These are phyloP conservation scores for Crossaster papposus DNA, from an alignment of 53 echinoderm and acorn worm species.

Conservation along the genomic window DNA sequence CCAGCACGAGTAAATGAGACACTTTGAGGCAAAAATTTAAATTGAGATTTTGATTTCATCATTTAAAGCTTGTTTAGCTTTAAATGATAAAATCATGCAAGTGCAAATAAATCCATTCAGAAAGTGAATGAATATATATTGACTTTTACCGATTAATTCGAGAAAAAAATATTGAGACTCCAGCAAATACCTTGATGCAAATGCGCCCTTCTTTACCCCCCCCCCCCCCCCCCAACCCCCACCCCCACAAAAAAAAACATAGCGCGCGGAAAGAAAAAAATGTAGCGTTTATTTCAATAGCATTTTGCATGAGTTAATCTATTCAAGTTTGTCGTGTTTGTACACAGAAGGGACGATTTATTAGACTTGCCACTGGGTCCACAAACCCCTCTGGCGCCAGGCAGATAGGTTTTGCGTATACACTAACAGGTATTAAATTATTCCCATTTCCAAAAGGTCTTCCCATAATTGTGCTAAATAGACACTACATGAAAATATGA, in stretches of 20 bases:
- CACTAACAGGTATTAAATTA: constrained; percentile 46
- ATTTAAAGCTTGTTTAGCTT: no score
- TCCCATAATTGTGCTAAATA: constrained; percentile 45
- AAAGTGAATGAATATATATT: background rate
- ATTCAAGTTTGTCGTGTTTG: constrained; percentile 26
- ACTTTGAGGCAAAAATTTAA: no score
- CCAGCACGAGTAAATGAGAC: no score
- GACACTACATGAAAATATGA: background rate
- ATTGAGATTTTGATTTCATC: no score
- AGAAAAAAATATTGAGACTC: background rate
- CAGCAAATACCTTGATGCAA: background rate
- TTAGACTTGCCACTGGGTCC: constrained; percentile 17
- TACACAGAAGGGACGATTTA: constrained; percentile 49
- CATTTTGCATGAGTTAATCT: constrained; percentile 36
- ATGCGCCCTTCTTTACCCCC: background rate
- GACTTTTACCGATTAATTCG: background rate
- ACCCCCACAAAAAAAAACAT: no score
- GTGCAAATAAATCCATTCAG: background rate
- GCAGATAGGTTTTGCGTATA: constrained; percentile 32
- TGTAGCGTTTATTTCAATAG: constrained; percentile 15
- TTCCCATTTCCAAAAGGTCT: background rate
- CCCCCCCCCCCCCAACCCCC: background rate
- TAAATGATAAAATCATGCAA: no score
- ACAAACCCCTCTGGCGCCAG: constrained; percentile 43
- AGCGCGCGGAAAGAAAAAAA: background rate